Evolutionary conservation across 2,113 vertebrate genomes (phyloP).

Genomic region (Oncorhynchus gorbuscha): DNA sequence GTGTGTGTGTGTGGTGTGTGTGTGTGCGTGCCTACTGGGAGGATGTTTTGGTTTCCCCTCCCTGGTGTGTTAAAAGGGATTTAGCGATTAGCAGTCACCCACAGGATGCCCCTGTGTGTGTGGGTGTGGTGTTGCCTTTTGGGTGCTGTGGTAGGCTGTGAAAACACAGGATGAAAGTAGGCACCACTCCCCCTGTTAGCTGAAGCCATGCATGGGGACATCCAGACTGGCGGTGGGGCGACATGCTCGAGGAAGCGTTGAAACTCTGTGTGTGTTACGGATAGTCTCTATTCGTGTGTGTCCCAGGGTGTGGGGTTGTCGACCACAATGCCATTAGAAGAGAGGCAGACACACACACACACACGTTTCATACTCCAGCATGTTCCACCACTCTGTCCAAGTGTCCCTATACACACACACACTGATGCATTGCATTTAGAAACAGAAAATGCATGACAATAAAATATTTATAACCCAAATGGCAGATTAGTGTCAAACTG

Average conservation of each 20-base stretch:
- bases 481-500: neutral
- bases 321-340: neutral
- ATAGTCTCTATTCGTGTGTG: neutral
- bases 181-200: neutral
- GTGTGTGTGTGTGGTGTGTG: conserved; percentile 4
- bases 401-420: neutral
- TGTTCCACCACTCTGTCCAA: neutral
- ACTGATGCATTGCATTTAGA: neutral
- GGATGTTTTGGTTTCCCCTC: neutral
- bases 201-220: neutral
- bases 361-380: neutral
- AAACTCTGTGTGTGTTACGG: neutral
- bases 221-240: conserved; percentile 28
- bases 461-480: neutral
- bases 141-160: neutral
- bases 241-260: conserved; percentile 7
- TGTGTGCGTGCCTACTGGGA: neutral
- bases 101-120: neutral
- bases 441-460: no score
- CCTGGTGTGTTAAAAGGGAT: neutral
- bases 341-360: neutral
- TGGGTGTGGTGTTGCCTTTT: neutral
- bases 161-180: neutral
- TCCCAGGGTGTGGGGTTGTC: neutral
- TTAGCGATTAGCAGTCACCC: neutral